A percentile compares a stretch with the other conserved stretches of the same genome.
phyloP scores from a whole-genome alignment of 2,113 vertebrate genomes.

The Bombycilla garrulus region DNA sequence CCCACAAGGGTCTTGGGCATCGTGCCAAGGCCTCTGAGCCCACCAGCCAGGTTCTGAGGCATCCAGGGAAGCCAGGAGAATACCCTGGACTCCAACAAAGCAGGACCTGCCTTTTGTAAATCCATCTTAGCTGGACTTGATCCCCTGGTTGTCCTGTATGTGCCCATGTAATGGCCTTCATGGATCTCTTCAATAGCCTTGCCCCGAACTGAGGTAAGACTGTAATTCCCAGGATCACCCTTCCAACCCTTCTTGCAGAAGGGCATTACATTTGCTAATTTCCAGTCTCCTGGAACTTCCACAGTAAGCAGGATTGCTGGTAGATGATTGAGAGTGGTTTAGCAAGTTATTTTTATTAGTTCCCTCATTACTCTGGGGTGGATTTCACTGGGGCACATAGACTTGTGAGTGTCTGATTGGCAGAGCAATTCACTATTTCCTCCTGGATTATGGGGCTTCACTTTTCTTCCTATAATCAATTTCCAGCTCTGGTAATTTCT shows the following conservation, averaged over 20 bases:
- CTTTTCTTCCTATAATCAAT: background rate
- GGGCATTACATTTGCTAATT: background rate
- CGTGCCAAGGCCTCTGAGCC: too few species aligned
- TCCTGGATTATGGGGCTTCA: background rate
- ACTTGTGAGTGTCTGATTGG: background rate
- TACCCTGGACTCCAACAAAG: too few species aligned
- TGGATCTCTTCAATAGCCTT: background rate
- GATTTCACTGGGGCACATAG: accelerated
- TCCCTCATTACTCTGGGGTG: background rate
- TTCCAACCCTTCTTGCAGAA: background rate
- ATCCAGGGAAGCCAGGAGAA: too few species aligned
- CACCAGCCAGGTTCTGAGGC: too few species aligned
- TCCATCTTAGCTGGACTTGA: background rate
- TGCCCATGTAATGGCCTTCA: background rate
- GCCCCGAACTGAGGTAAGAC: background rate
- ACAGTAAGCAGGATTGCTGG: background rate
- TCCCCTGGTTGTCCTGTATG: background rate
- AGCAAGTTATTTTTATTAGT: background rate
- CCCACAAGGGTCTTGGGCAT: too few species aligned
- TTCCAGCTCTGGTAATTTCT: background rate
- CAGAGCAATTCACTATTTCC: background rate
- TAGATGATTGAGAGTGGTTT: background rate
- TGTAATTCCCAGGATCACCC: background rate
- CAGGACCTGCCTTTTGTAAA: background rate
- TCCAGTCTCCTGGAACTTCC: background rate